Evolutionary conservation across 2,797 vertebrate species (phyloP), one percentile per base, ranked within the genome.

Genomic region (Chiroxiphia lanceolata): DNA sequence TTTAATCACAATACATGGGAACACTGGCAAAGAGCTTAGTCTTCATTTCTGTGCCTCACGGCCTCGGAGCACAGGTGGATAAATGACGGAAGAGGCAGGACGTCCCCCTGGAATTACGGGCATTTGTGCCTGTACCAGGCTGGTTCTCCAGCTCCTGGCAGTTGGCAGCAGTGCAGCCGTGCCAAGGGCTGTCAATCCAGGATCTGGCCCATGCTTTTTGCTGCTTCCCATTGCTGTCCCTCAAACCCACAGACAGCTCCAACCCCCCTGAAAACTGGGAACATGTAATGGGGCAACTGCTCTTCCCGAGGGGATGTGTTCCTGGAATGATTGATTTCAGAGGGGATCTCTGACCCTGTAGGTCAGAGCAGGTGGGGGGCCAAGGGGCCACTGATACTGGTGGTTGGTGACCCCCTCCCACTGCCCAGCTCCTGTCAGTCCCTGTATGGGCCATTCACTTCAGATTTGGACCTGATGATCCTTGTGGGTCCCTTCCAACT

Each of bases 211-310:
- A 3, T 4, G 0, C 20, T 50, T 31, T 7, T n/a, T 60, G 42
- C 70, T 17, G 18, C 42, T 67, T 34, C 61, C 51, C 11, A 0
- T 21, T 9, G 0, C 11, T 31, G 36, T 22, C 36, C 53, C 42
- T 69, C 34, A 34, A 9, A 53, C 40, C 2, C 19, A 16, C 15
- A 17, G 23, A 13, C 3, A 0, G 42, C 40, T 59, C 53, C 44
- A 40, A 21, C 5, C 13, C 3, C 21, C 7, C 40, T 31, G 27
- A 2, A 31, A 36, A 3, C 13, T 2, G 5, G 27, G 36, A 51
- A 9, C 0, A 2, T 2, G 2, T 2, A 3, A 3, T 5, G 48
- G 4, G 7, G 18, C 0, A 15, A n/a, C 40, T 38, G 18, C 76
- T 74, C 21, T 1, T 22, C 34, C 4, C 47, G 10, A 61, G 26